Evolutionary conservation across 2,797 vertebrate species (phyloP).

Genomic region (Gallinago stenura): DNA sequence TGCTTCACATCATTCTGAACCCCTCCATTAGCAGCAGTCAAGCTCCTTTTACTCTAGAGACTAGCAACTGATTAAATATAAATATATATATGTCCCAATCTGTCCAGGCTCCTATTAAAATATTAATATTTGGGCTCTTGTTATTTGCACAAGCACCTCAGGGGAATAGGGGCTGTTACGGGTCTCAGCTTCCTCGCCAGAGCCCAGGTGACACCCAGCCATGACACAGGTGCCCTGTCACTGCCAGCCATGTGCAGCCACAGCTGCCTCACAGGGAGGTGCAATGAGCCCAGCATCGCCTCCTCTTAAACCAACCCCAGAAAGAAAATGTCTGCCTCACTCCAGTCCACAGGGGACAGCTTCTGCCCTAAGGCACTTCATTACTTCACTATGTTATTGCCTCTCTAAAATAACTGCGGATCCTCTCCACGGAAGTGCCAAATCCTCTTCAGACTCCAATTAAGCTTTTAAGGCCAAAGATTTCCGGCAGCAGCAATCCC

Average conservation of each 20-base stretch:
- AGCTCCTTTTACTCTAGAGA: background rate
- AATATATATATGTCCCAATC: background rate
- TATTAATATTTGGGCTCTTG: background rate
- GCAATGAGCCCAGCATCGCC: fast-evolving
- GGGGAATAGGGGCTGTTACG: fast-evolving
- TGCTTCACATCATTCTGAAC: background rate
- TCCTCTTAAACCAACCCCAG: background rate
- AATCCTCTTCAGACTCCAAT: background rate
- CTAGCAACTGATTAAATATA: background rate
- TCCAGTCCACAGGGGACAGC: background rate
- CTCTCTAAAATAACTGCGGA: background rate
- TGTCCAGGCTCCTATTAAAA: background rate
- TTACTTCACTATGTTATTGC: background rate
- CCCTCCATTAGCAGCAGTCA: background rate
- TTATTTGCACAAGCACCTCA: fast-evolving
- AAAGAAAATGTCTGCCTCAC: background rate
- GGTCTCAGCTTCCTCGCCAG: background rate
- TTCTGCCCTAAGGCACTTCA: background rate
- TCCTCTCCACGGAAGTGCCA: background rate
- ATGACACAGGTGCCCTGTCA: background rate
- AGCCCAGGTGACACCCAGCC: background rate
- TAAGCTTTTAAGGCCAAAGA: background rate
- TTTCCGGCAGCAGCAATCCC: background rate
- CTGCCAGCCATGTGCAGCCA: fast-evolving
- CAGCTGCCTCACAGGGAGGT: background rate